A percentile compares a stretch with the other conserved stretches of the same genome.
These are phyloP conservation scores for Delphinus delphis DNA, from an alignment of 2,113 vertebrate genomes.

Conservation along the genomic window DNA sequence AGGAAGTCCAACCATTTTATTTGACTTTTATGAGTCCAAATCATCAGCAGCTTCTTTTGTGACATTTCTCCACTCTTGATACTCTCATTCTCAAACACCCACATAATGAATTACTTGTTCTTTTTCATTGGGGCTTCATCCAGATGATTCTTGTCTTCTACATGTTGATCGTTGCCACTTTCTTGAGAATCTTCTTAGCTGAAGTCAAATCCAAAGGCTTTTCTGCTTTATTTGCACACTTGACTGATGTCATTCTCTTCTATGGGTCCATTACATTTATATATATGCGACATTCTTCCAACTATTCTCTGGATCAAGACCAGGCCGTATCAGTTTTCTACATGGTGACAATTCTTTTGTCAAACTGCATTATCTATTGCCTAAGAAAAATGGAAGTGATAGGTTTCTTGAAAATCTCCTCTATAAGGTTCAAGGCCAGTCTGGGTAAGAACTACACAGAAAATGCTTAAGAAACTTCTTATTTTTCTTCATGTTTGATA, in stretches of 20 bases:
- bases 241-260: background rate
- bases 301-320: background rate
- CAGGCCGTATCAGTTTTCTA: background rate
- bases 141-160: background rate
- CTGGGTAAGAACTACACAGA: background rate
- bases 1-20: conserved; percentile 16
- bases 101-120: background rate
- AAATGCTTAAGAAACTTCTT: background rate
- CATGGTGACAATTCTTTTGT: background rate
- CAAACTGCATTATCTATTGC: background rate
- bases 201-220: background rate
- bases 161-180: background rate
- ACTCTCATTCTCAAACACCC: background rate
- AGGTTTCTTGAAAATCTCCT: background rate
- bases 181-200: background rate
- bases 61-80: background rate
- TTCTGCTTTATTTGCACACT: background rate
- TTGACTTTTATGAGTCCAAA: conserved; percentile 71
- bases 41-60: conserved; percentile 6
- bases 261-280: background rate
- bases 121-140: background rate
- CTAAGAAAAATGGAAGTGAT: background rate
- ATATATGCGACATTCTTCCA: background rate
- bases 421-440: background rate
- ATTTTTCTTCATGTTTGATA: background rate